Percentiles rank a stretch among this genome's conserved stretches.
Evolutionary conservation across 2,113 vertebrate genomes (phyloP).

Genomic region (Erythrocebus patas): DNA sequence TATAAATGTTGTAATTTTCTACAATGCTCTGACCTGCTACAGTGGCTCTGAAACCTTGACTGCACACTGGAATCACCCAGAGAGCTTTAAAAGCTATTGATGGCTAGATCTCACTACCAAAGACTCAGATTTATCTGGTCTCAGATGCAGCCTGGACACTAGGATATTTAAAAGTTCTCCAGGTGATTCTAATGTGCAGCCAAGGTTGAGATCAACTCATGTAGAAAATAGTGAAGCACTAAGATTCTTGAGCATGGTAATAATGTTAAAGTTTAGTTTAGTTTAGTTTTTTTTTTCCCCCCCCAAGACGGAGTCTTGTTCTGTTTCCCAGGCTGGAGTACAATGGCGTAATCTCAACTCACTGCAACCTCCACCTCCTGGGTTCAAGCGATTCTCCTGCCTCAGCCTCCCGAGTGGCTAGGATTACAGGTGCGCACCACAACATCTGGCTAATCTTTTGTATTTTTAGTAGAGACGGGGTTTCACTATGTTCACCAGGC

Average conservation of each 20-base stretch:
- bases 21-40: not conserved
- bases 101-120: not conserved
- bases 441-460: too few species aligned
- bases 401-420: too few species aligned
- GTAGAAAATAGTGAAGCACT: not conserved
- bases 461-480: too few species aligned
- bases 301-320: too few species aligned
- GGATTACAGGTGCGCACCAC: too few species aligned
- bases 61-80: not conserved
- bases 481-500: too few species aligned
- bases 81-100: constrained; percentile 44
- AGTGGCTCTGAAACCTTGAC: constrained; percentile 6
- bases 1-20: constrained; percentile 27
- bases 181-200: not conserved
- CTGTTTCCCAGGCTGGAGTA: too few species aligned
- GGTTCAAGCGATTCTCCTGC: too few species aligned
- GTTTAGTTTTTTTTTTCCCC: too few species aligned
- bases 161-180: not conserved
- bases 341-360: too few species aligned
- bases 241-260: constrained; percentile 18
- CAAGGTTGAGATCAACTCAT: constrained; percentile 8
- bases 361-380: too few species aligned
- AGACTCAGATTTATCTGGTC: constrained; percentile 31
- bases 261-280: not conserved
- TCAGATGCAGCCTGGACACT: not conserved